These are phyloP conservation scores for Drosophila pseudotalamancana DNA, from an alignment of 2,888 invertebrate species.

Conservation along the genomic window DNA sequence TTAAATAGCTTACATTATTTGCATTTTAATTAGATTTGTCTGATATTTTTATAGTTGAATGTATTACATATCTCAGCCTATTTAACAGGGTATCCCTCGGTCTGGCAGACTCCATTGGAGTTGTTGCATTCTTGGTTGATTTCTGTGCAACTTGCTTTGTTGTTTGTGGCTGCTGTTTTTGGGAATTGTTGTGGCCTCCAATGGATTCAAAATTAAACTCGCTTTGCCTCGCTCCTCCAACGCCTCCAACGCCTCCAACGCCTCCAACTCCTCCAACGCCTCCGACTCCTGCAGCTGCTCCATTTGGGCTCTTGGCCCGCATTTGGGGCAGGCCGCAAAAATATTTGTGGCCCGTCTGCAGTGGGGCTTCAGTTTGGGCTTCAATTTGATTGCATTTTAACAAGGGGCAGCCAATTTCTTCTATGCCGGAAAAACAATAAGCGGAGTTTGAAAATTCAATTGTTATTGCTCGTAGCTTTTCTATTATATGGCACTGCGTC, in stretches of 20 bases:
- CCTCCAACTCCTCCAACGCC: no score
- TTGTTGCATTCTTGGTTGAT: conserved; percentile 27
- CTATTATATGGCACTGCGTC: conserved; percentile 20
- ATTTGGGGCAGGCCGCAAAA: conserved; percentile 27
- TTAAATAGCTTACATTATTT: no score
- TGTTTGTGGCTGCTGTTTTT: conserved; percentile 41
- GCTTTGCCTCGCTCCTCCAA: conserved; percentile 33
- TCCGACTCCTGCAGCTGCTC: no score
- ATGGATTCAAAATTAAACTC: conserved; percentile 69
- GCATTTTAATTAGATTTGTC: not conserved
- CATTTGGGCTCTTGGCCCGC: conserved; percentile 46
- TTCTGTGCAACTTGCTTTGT: conserved; percentile 29
- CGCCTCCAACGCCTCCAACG: no score
- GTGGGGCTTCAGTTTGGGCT: conserved; percentile 9
- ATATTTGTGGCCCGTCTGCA: conserved; percentile 39
- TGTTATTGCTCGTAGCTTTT: conserved; percentile 68
- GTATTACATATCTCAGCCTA: not conserved
- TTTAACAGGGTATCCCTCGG: conserved; percentile 15
- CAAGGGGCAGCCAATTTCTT: conserved; percentile 72
- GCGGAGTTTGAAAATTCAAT: conserved; percentile 77
- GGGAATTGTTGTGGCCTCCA: conserved; percentile 54
- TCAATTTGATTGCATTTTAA: conserved; percentile 78
- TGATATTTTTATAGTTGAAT: not conserved
- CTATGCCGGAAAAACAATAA: conserved; percentile 68
- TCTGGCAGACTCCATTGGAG: not conserved